Evolutionary conservation across 2,888 invertebrate genomes (phyloP), one percentile per base, ranked within the genome.

Genomic region (Furcula furcula): DNA sequence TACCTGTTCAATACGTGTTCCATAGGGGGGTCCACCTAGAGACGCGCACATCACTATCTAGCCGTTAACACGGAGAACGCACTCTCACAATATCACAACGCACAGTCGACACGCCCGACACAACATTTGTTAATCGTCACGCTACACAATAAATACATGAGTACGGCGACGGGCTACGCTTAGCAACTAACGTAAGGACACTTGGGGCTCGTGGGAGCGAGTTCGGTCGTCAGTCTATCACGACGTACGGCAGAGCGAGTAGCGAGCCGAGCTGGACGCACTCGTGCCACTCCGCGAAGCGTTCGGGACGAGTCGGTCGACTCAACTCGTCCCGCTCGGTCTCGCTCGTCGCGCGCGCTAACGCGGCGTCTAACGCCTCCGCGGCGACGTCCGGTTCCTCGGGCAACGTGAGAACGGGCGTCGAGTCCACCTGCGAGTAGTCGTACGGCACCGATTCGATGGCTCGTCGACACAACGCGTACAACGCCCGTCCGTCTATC

Each of bases 181-280:
- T 75, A 71, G n/a, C 43, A 69, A 57, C 79, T 78, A 79, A 67
- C 60, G 71, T 87, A 87, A 87, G 87, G 86, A 76, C 87, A 87
- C 87, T 86, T 87, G 76, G 23, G 44, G 39, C 41, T 36, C 40
- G 41, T 31, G 7, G 11, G 18, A 39, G 39, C 30, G 42, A 33
- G 38, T 52, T 45, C 36, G 46, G 44, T 50, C 62, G 71, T 91
- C 91, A 97, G 93, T 98, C 97, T 89, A 97, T 95, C 83, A 97
- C 94, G 89, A 97, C 97, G 90, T 98, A 98, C 89, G 98, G 98
- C 92, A 98, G 92, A 91, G 98, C 96, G 83, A 95, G 92, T 76
- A 98, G 92, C 72, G 95, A 94, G 70, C 94, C 94, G 70, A 95
- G 92, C 65, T 91, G 92, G 44, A 95, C 92, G 74, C 95, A 94